Conservation (phyloP, 1,140 invertebrate genomes). For the Manduca sexta region DNA sequence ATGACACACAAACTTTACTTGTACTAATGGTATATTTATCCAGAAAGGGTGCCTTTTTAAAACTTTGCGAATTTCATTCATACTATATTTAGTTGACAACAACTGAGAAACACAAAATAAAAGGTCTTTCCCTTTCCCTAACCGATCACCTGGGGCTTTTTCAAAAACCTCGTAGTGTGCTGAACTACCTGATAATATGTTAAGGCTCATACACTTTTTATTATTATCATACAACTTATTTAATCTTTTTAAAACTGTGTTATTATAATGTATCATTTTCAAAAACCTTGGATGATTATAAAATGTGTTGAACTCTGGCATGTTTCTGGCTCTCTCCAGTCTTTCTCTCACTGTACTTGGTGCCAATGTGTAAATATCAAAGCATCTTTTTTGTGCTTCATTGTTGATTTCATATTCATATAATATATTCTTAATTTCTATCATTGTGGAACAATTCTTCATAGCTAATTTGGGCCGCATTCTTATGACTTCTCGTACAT, state of each 20-base stretch:
- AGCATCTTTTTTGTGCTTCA: conserved; percentile 49
- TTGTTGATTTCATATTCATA: conserved; percentile 62
- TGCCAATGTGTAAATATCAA: conserved; percentile 63
- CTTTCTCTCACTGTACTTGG: conserved; percentile 60
- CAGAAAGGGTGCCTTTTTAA: conserved; percentile 73
- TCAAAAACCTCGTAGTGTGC: conserved; percentile 53
- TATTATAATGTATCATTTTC: conserved; percentile 66
- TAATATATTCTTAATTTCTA: conserved; percentile 64
- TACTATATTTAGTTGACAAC: conserved; percentile 39
- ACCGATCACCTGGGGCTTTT: conserved; percentile 45
- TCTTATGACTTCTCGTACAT: conserved; percentile 63
- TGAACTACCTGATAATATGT: conserved; percentile 56
- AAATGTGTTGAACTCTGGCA: conserved; percentile 69
- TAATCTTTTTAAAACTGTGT: conserved; percentile 60
- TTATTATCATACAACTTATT: conserved; percentile 60
- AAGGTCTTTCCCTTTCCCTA: conserved; percentile 60
- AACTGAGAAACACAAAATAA: conserved; percentile 48
- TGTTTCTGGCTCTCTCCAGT: conserved; percentile 56
- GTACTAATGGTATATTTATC: conserved; percentile 65
- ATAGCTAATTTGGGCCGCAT: conserved; percentile 66
- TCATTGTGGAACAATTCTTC: conserved; percentile 47
- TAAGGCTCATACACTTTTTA: conserved; percentile 64
- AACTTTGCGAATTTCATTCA: conserved; percentile 43
- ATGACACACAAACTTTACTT: conserved; percentile 65
- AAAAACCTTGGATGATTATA: conserved; percentile 70